Base-by-base conservation (phyloP, 1,140 invertebrate species). In the Brachionus angularis region DNA sequence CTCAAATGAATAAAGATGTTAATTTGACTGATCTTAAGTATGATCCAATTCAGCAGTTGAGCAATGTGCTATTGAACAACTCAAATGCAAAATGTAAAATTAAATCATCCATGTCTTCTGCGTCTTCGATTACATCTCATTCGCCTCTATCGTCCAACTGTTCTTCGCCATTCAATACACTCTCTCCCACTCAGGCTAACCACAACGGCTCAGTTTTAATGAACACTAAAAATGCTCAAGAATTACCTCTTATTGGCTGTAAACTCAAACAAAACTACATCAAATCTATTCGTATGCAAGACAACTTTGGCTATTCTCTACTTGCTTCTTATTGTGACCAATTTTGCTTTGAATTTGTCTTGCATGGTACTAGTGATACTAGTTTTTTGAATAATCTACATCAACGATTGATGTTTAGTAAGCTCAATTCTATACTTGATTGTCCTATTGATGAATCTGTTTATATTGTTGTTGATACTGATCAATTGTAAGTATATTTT, bases 401-500 rank as follows among this genome's bases (percentile, higher is more conserved):
- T 16, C 42, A 50, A 36, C 18, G 29, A 12, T 42, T 67, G 14
- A 29, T 47, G 18, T 67, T 67, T 47, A 67, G 62, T 21, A 67
- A 67, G 21, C 2, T 7, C 0, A 47, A 67, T 46, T 67, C 62
- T 2, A 67, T 67, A 1, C 42, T 67, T 4, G 62, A 67, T 31
- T 47, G 47, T 27, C 62, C 62, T 3, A 46, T 67, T n/a, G 36
- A 3, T 31, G 62, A 67, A 18, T 67, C 62, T 3, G 12, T 47
- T n/a, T 67, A 67, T n/a, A 47, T 67, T 33, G 62, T 67, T 8
- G 36, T 67, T 5, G 62, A 67, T 29, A 12, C 47, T 14, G 62
- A 67, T 67, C 62, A 67, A 47, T 47, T 67, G 62, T 67, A 46
- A 67, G 27, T 67, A n/a, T n/a, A n/a, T n/a, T n/a, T n/a, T n/a